Percentiles rank a stretch among this genome's conserved stretches.
Conservation (phyloP, 2,888 invertebrate species). For the Colletes collaris region DNA sequence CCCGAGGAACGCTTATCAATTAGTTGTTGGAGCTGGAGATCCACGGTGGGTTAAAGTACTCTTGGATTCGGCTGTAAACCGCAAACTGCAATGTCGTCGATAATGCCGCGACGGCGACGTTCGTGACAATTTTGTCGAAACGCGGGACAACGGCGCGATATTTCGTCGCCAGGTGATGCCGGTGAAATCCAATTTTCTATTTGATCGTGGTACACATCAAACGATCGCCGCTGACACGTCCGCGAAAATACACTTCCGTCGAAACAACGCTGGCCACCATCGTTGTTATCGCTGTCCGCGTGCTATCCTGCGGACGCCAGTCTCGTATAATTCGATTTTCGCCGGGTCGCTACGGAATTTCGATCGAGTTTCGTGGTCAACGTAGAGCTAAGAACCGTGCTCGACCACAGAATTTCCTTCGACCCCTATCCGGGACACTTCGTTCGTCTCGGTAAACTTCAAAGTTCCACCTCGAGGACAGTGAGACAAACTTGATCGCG, state of each 20-base stretch:
- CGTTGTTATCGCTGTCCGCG: conserved; percentile 18
- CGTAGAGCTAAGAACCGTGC: no score
- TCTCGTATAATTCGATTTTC: conserved; percentile 27
- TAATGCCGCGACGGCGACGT: conserved; percentile 30
- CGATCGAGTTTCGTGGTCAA: background rate
- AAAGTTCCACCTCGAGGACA: no score
- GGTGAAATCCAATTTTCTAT: conserved; percentile 39
- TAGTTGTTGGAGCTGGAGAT: no score
- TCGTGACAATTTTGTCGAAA: conserved; percentile 37
- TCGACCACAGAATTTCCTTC: no score
- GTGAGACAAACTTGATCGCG: no score
- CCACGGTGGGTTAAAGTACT: no score
- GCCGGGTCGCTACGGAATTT: conserved; percentile 12
- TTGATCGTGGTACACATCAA: conserved; percentile 42
- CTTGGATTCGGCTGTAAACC: conserved; percentile 21
- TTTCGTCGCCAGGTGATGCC: conserved; percentile 8
- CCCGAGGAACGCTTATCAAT: no score
- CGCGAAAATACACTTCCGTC: conserved; percentile 8
- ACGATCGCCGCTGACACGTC: conserved; percentile 23
- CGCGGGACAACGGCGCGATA: conserved; percentile 12
- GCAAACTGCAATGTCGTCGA: conserved; percentile 32
- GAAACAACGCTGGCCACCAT: conserved; percentile 5
- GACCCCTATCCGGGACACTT: no score
- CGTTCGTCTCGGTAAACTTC: no score
- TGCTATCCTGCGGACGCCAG: background rate